A percentile compares a stretch with the other conserved stretches of the same genome.
Conservation (phyloP, 2,888 invertebrate species). For the Andrena chrysosceles region DNA sequence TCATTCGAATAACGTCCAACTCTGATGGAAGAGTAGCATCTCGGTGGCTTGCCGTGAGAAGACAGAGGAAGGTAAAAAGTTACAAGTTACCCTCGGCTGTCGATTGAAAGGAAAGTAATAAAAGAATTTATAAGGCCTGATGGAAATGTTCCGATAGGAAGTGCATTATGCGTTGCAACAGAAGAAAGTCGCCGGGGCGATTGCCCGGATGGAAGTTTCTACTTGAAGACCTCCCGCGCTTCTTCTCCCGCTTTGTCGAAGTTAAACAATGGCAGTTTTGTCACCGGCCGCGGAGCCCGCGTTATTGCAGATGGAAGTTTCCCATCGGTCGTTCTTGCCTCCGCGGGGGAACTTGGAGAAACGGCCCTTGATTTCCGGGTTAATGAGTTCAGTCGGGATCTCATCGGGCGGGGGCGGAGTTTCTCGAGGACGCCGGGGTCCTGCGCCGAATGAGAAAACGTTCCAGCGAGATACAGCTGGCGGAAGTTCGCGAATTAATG, state of each 20-base stretch:
- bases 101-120: neutral
- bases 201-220: constrained; percentile 41
- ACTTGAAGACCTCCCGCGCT: constrained; percentile 13
- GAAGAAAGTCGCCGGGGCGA: constrained; percentile 34
- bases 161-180: neutral
- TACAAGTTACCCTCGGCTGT: too few relatives aligned
- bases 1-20: too few relatives aligned
- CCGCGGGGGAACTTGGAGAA: constrained; percentile 51
- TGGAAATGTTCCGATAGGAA: neutral
- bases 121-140: neutral
- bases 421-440: constrained; percentile 14
- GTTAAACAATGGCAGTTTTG: constrained; percentile 75
- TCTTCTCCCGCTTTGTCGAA: constrained; percentile 65
- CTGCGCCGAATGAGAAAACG: constrained; percentile 52
- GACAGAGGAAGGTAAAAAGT: too few relatives aligned
- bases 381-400: constrained; percentile 59
- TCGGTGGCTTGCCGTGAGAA: too few relatives aligned
- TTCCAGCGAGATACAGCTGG: constrained; percentile 32
- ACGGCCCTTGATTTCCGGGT: constrained; percentile 73
- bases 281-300: constrained; percentile 58
- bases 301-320: constrained; percentile 73
- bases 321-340: constrained; percentile 63
- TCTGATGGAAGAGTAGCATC: too few relatives aligned
- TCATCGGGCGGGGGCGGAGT: constrained; percentile 22
- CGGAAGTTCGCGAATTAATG: constrained; percentile 61